Evolutionary conservation across 2,797 vertebrate genomes (phyloP).

Genomic region (Remorina albescens): DNA sequence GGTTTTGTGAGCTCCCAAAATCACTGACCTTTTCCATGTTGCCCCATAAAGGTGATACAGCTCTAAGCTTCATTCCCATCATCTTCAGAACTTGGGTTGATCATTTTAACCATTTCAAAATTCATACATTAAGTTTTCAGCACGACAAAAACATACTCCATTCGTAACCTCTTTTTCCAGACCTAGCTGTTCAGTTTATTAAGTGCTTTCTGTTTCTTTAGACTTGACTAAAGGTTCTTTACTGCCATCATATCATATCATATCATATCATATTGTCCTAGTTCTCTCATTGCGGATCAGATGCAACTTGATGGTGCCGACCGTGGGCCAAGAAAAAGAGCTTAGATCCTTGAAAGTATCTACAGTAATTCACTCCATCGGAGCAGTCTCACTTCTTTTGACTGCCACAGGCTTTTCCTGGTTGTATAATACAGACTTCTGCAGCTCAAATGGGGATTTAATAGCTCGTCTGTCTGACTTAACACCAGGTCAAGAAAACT

Average conservation of each 20-base stretch:
- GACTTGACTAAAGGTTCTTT: background rate
- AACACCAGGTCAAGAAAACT: conserved; percentile 56
- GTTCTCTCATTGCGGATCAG: conserved; percentile 39
- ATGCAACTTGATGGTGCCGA: conserved; percentile 59
- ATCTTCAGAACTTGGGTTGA: background rate
- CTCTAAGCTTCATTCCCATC: background rate
- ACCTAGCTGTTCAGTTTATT: background rate
- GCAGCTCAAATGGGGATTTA: conserved; percentile 69
- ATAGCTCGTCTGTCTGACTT: conserved; percentile 73
- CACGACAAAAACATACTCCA: background rate
- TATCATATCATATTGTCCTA: conserved; percentile 1
- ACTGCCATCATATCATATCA: conserved; percentile 12
- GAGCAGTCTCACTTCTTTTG: conserved; percentile 51
- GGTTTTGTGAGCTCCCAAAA: background rate
- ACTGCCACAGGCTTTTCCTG: conserved; percentile 68
- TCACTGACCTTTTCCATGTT: background rate
- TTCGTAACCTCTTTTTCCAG: background rate
- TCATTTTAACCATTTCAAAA: background rate
- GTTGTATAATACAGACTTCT: conserved; percentile 67
- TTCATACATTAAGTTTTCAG: background rate
- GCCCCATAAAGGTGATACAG: background rate
- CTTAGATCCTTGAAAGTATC: conserved; percentile 55
- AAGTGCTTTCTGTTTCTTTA: background rate
- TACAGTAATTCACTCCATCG: conserved; percentile 50
- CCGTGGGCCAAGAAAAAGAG: conserved; percentile 60